Percentiles rank a stretch among this genome's conserved stretches.
Conservation (phyloP, 2,113 vertebrate genomes). For the Carassius carassius region DNA sequence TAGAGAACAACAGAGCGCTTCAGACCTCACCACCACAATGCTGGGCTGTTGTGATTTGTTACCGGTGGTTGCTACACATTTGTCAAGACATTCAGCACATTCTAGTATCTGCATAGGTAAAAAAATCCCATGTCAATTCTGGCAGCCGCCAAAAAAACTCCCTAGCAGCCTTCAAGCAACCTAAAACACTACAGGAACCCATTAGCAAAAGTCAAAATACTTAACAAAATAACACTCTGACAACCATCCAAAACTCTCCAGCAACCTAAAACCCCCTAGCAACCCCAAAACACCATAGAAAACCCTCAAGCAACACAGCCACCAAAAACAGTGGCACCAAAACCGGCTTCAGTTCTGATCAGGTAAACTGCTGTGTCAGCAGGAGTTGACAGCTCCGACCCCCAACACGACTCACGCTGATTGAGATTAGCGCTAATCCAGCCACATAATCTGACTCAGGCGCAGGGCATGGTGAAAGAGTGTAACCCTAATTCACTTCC, state of each 20-base stretch:
- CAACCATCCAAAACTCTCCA: not conserved
- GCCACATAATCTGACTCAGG: slow-evolving; percentile 36
- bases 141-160: not conserved
- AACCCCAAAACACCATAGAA: not conserved
- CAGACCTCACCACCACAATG: not conserved
- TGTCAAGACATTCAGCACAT: not conserved
- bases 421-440: slow-evolving; percentile 48
- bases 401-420: slow-evolving; percentile 8
- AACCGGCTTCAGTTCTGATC: not conserved
- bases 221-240: not conserved
- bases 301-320: not conserved
- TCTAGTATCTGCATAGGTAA: not conserved
- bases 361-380: not conserved
- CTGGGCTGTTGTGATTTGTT: not conserved
- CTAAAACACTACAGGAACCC: not conserved
- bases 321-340: not conserved
- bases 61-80: not conserved
- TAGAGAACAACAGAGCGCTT: not conserved
- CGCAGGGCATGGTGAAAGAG: not conserved
- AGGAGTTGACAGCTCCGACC: not conserved
- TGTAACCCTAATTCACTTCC: not conserved
- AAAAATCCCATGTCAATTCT: not conserved
- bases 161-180: not conserved
- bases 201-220: not conserved
- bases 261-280: not conserved